Percentiles rank a stretch among this genome's conserved stretches.
Conservation (phyloP, 2,797 vertebrate genomes). For the Chelonia mydas region DNA sequence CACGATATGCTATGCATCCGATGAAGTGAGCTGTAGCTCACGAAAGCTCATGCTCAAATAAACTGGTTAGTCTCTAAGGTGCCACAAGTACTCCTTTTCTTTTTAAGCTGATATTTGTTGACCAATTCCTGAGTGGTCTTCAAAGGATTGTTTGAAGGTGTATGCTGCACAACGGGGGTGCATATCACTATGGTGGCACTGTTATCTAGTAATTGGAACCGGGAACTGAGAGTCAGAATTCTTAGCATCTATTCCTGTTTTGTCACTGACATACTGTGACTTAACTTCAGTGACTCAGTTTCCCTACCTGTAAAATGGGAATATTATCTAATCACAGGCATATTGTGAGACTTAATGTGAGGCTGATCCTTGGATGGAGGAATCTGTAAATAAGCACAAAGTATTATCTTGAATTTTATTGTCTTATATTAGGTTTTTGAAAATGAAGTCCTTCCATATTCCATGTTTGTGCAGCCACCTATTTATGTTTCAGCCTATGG, state of each 20-base stretch:
- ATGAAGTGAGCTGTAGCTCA: too few relatives aligned
- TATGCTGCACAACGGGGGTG: not conserved
- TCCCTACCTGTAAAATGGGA: not conserved
- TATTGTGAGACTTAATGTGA: not conserved
- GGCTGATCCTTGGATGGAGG: not conserved
- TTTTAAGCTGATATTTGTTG: not conserved
- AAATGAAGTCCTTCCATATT: not conserved
- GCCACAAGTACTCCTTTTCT: too few relatives aligned
- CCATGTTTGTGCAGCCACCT: not conserved
- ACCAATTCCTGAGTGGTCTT: not conserved
- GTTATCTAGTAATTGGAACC: not conserved
- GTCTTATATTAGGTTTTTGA: not conserved
- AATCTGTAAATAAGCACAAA: not conserved
- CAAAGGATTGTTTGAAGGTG: not conserved
- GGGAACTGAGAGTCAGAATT: too few relatives aligned
- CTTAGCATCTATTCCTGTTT: too few relatives aligned
- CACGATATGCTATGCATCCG: too few relatives aligned
- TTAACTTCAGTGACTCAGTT: not conserved
- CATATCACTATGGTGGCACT: not conserved
- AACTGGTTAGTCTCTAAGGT: too few relatives aligned
- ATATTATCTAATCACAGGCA: not conserved
- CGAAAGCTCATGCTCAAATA: too few relatives aligned
- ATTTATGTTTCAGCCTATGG: not conserved
- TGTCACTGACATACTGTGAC: too few relatives aligned
- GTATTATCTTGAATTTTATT: not conserved